A percentile compares a stretch with the other conserved stretches of the same genome.
phyloP scores from a whole-genome alignment of 1,140 invertebrate genomes.

The Drosophila paulistorum region DNA sequence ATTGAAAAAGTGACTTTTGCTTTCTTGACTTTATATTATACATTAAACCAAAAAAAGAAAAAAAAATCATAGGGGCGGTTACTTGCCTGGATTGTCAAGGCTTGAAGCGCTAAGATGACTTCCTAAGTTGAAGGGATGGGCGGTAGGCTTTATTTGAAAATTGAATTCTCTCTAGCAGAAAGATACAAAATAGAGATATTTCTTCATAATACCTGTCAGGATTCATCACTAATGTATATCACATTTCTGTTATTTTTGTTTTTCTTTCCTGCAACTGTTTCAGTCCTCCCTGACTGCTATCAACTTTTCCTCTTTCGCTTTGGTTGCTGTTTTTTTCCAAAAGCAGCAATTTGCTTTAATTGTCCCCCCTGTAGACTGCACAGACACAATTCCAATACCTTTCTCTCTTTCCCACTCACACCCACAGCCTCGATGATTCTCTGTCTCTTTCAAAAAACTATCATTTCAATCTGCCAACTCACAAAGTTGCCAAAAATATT shows the following conservation, averaged over 20 bases:
- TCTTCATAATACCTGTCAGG: conserved; percentile 5
- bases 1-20: conserved; percentile 82
- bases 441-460: conserved; percentile 9
- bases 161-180: neutral
- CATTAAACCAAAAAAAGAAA: neutral
- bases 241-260: neutral
- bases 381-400: neutral
- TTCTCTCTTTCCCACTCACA: neutral
- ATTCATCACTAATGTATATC: conserved; percentile 10
- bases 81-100: conserved; percentile 11
- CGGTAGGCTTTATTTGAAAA: conserved; percentile 41
- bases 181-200: neutral
- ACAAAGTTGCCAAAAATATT: conserved; percentile 54
- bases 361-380: conserved; percentile 28
- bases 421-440: conserved; percentile 4
- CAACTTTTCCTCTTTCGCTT: neutral
- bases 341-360: conserved; percentile 46
- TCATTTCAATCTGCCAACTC: conserved; percentile 53
- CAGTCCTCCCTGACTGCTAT: neutral
- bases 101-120: conserved; percentile 10
- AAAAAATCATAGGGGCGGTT: conserved; percentile 6
- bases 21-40: conserved; percentile 60
- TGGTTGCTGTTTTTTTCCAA: too few species aligned
- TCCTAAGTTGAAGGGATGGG: neutral
- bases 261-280: too few species aligned